These are phyloP conservation scores for Pelobates cultripes DNA, from an alignment of 2,797 vertebrate genomes.

Conservation along the genomic window DNA sequence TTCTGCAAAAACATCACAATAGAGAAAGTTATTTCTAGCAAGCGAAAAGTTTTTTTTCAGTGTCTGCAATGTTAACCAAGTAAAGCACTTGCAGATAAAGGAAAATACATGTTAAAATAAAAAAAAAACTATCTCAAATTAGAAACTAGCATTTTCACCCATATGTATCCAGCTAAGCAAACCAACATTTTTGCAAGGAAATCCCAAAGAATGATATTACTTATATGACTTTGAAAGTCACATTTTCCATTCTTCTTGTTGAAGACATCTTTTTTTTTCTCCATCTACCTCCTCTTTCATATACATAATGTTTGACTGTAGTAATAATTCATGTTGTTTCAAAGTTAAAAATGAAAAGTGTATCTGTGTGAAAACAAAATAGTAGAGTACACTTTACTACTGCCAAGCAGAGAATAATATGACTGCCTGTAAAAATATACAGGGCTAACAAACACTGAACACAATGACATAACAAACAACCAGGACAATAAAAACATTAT, in stretches of 20 bases:
- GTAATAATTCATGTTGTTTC: constrained; percentile 47
- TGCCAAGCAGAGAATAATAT: constrained; percentile 44
- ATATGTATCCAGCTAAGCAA: too few species aligned
- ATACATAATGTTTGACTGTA: constrained; percentile 14
- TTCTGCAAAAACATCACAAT: too few species aligned
- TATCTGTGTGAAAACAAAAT: constrained; percentile 29
- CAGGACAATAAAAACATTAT: constrained; percentile 55
- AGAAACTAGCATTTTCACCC: too few species aligned
- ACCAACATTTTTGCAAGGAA: not conserved
- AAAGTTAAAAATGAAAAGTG: constrained; percentile 27
- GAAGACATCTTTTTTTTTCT: constrained; percentile 12
- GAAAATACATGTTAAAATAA: too few species aligned
- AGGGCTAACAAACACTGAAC: constrained; percentile 44
- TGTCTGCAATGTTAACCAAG: too few species aligned
- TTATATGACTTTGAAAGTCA: not conserved
- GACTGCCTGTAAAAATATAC: constrained; percentile 35
- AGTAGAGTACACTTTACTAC: constrained; percentile 40
- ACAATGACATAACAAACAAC: constrained; percentile 55
- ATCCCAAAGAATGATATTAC: not conserved
- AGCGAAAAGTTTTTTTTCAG: too few species aligned
- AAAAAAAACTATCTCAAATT: too few species aligned
- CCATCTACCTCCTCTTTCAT: constrained; percentile 4
- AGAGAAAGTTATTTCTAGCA: too few species aligned
- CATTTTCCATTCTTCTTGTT: constrained; percentile 2
- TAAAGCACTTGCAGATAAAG: too few species aligned